phyloP scores from a whole-genome alignment of 2,797 vertebrate species.

The Iguana delicatissima region DNA sequence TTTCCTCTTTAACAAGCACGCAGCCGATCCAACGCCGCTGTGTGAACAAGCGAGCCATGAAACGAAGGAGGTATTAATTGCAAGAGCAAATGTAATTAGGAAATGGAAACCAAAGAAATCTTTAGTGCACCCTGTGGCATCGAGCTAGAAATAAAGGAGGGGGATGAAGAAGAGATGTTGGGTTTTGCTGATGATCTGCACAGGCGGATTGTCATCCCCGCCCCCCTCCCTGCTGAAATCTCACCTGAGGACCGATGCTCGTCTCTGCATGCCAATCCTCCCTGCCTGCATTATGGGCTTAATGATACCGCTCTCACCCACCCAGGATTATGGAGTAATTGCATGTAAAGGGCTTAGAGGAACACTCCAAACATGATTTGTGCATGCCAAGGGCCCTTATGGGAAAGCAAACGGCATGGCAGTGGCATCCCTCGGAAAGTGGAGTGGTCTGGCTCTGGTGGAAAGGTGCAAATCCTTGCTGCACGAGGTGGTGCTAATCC shows the following conservation, averaged over 20 bases:
- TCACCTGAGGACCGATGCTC: neutral
- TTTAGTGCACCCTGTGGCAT: neutral
- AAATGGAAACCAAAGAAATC: too few species aligned
- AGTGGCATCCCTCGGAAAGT: neutral
- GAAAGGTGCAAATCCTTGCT: neutral
- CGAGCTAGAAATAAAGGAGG: too few species aligned
- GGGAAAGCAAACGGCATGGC: fast-evolving
- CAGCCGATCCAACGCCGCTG: too few species aligned
- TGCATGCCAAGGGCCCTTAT: neutral
- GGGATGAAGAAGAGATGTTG: too few species aligned
- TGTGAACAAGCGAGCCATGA: neutral
- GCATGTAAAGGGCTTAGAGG: neutral
- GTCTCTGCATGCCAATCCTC: neutral
- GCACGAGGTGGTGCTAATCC: neutral
- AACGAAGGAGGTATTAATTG: neutral
- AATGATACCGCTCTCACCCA: neutral
- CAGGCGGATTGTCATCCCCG: fast-evolving
- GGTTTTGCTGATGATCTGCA: neutral
- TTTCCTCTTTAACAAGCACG: too few species aligned
- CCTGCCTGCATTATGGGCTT: too few species aligned
- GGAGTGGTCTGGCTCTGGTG: neutral
- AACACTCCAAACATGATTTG: neutral
- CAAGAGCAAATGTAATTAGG: neutral
- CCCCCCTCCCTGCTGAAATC: neutral
- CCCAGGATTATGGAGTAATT: neutral